phyloP scores from a whole-genome alignment of 2,888 invertebrate genomes.

The Helicoverpa assulta region DNA sequence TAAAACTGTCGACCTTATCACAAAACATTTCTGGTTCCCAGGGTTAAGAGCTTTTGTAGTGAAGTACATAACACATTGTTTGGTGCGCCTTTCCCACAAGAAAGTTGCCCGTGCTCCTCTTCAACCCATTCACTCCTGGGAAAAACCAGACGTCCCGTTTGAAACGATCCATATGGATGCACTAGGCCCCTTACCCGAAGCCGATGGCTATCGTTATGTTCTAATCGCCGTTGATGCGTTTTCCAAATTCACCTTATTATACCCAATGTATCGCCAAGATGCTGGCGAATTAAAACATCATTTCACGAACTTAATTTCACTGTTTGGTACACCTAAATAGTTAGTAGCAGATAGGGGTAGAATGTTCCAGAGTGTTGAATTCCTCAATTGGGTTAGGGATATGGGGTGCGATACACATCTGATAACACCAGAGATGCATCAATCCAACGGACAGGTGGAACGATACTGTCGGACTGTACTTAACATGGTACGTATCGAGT shows the following conservation, averaged over 20 bases:
- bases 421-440: slow-evolving; percentile 56
- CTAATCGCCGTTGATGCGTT: slow-evolving; percentile 6
- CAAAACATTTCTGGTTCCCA: background rate
- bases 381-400: background rate
- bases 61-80: background rate
- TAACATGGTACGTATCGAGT: slow-evolving; percentile 36
- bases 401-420: slow-evolving; percentile 21
- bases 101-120: background rate
- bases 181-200: background rate
- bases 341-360: slow-evolving; percentile 1
- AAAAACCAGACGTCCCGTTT: background rate
- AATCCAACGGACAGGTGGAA: slow-evolving; percentile 53
- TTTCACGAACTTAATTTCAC: background rate
- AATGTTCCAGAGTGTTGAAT: slow-evolving; percentile 3
- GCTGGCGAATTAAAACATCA: background rate
- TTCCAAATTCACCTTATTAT: slow-evolving; percentile 5
- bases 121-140: background rate
- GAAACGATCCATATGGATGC: background rate
- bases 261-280: background rate
- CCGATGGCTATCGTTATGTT: background rate
- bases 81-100: slow-evolving; percentile 1
- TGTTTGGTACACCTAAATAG: slow-evolving; percentile 13
- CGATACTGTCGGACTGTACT: slow-evolving; percentile 46
- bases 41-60: background rate
- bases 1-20: slow-evolving; percentile 1